phyloP scores from a whole-genome alignment of 1,140 invertebrate species.

The Lasioglossum baleicum region DNA sequence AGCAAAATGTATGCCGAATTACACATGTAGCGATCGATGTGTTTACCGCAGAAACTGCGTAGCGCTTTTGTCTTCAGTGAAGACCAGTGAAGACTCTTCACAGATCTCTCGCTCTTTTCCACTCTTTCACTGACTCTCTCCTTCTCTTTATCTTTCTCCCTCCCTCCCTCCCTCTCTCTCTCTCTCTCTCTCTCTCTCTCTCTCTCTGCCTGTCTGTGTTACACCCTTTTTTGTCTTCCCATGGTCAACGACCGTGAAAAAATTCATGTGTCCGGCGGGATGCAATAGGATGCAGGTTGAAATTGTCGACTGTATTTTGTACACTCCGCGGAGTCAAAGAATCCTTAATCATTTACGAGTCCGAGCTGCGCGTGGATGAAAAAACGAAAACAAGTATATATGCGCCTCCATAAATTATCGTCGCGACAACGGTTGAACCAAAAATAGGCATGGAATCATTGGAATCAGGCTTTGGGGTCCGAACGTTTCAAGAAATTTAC shows the following conservation, averaged over 20 bases:
- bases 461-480: not conserved
- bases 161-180: not conserved
- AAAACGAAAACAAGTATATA: not conserved
- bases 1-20: not conserved
- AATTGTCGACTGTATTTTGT: conserved; percentile 19
- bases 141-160: not conserved
- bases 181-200: not conserved
- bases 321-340: not conserved
- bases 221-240: not conserved
- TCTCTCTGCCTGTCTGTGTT: not conserved
- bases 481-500: not conserved
- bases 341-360: not conserved
- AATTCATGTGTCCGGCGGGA: conserved; percentile 28
- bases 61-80: conserved; percentile 31
- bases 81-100: not conserved
- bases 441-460: not conserved
- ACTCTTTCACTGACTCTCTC: not conserved
- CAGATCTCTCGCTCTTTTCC: conserved; percentile 6
- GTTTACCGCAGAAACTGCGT: conserved; percentile 32
- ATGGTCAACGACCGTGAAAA: conserved; percentile 47
- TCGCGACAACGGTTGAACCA: not conserved
- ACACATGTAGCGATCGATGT: conserved; percentile 13
- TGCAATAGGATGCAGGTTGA: conserved; percentile 13
- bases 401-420: not conserved
- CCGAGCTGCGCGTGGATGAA: no score